Evolutionary conservation across 2,888 invertebrate genomes (phyloP).

Genomic region (Ophonus ardosiacus): DNA sequence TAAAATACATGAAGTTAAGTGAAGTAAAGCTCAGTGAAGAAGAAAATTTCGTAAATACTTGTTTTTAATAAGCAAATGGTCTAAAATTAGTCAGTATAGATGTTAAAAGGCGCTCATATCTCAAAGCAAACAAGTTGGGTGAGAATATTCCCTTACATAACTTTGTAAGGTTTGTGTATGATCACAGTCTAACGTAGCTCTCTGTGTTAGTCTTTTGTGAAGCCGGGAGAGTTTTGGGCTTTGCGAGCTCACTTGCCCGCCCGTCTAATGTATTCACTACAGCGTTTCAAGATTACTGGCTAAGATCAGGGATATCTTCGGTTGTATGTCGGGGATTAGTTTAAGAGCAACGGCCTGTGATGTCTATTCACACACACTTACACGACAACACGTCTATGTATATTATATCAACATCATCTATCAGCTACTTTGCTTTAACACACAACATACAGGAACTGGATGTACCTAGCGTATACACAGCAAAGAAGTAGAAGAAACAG

Average conservation of each 20-base stretch:
- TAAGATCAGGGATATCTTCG: slow-evolving; percentile 64
- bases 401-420: background rate
- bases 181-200: slow-evolving; percentile 45
- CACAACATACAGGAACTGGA: background rate
- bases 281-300: slow-evolving; percentile 63
- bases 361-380: slow-evolving; percentile 57
- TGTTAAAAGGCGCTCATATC: slow-evolving; percentile 64
- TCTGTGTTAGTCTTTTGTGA: slow-evolving; percentile 63
- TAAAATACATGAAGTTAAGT: slow-evolving; percentile 56
- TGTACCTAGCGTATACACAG: no score
- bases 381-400: slow-evolving; percentile 8
- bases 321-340: slow-evolving; percentile 63
- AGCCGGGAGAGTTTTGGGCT: slow-evolving; percentile 63
- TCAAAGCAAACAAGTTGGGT: slow-evolving; percentile 60
- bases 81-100: slow-evolving; percentile 64
- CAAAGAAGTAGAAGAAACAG: no score
- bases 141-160: slow-evolving; percentile 1
- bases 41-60: slow-evolving; percentile 64
- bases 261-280: slow-evolving; percentile 64
- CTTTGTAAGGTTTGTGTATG: background rate
- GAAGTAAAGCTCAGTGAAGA: slow-evolving; percentile 57
- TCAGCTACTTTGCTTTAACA: background rate
- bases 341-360: slow-evolving; percentile 64
- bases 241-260: slow-evolving; percentile 61
- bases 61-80: slow-evolving; percentile 65